Base-by-base conservation (phyloP, 2,888 invertebrate species). In the Platynereis dumerilii region DNA sequence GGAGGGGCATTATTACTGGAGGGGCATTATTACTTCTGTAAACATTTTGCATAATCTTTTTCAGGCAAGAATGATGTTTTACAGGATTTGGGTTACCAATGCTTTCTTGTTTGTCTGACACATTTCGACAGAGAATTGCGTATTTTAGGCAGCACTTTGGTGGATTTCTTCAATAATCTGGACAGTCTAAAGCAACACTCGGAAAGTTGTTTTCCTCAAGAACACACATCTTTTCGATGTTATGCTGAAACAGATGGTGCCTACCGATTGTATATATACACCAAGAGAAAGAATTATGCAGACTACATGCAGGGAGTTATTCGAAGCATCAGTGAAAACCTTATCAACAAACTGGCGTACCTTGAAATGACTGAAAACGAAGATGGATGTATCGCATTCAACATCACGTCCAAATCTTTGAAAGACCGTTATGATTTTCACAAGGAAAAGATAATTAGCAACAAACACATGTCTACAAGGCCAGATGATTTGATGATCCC, bases 161-260 rank as follows among this genome's bases (percentile, higher is more conserved):
- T 48, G 12, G 58, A 24, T 26, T 64, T 64, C 54, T 53, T 64
- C 58, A 54, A 52, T 34, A 53, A 29, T 48, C 54, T 64, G 10
- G 58, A 58, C 28, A 27, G 48, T 42, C 44, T 64, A 24, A 52
- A 48, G 1, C 22, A 59, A 17, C 55, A 61, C 26, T 17, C 28
- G 17, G 12, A 3, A 5, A 27, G 17, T 45, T n/a, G n/a, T n/a
- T n/a, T n/a, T n/a, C n/a, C n/a, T n/a, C n/a, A n/a, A n/a, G n/a
- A n/a, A n/a, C 45, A 44, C 10, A 24, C 59, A 20, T 20, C 59
- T 3, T 45, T 59, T 15, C 59, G 59, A 7, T 59, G 59, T 20
- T n/a, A 5, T 3, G 12, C 24, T 7, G 44, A 48, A 39, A 55
- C 10, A n/a, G 27, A 56, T 20, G 22, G 44, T 2, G 29, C 34